Evolutionary conservation across 1,140 invertebrate species (phyloP), one percentile per base, ranked within the genome.

Genomic region (Notospermus geniculatus): DNA sequence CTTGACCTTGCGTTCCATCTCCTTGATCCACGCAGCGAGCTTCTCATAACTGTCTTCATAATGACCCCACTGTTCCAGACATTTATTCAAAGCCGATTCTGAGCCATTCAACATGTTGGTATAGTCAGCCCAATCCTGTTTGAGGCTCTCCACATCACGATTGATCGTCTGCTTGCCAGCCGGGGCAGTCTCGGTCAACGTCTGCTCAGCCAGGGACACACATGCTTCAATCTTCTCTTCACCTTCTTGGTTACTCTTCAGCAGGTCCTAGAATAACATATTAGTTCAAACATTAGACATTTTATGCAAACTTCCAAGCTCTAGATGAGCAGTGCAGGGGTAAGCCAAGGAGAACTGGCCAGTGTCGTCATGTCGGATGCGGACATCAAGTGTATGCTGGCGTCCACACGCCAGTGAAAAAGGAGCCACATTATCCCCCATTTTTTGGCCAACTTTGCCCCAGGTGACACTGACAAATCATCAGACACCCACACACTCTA

Each of bases 211-310:
- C 62, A 91, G 75, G 74, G 94, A 92, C 5, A 50, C 46, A 50
- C 46, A 50, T 53, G 85, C 86, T 71, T 95, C 90, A 57, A 89
- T 88, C 78, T 91, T 93, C 0, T 85, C 85, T 68, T 91, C 93
- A 13, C 93, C 92, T 80, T 94, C 92, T 71, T 96, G 92, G 80
- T 95, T 93, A 36, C 88, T 88, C 13, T 93, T 76, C 22, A 95
- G 80, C 32, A 97, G 81, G 76, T 94, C 92, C 81, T 94, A 88
- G 23, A 71, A 68, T n/a, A n/a, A n/a, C n/a, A n/a, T n/a, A n/a
- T n/a, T n/a, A n/a, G n/a, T n/a, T n/a, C n/a, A n/a, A n/a, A n/a
- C n/a, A n/a, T n/a, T n/a, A n/a, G n/a, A n/a, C n/a, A n/a, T n/a
- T n/a, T n/a, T n/a, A n/a, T n/a, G n/a, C n/a, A n/a, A n/a, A n/a